Conservation (phyloP, 1,140 invertebrate genomes). For the Lepidurus packardi region DNA sequence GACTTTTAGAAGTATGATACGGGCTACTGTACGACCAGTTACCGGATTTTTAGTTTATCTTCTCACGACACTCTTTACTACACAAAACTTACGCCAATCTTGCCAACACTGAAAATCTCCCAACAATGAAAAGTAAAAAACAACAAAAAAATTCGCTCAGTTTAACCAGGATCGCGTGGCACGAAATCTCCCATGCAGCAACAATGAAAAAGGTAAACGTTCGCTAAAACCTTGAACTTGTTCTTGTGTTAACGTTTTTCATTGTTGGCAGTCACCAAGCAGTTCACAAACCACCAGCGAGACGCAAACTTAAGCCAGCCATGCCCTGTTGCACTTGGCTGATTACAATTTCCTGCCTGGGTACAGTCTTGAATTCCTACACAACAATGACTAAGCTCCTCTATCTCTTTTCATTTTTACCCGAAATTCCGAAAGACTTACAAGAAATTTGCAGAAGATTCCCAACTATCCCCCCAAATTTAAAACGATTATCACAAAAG, state of each 20-base stretch:
- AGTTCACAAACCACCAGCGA: background rate
- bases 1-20: background rate
- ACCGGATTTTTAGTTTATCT: background rate
- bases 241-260: background rate
- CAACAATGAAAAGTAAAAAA: too few relatives aligned
- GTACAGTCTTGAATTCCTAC: background rate
- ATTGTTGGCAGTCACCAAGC: slow-evolving; percentile 1
- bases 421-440: too few relatives aligned
- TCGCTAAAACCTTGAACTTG: slow-evolving; percentile 11
- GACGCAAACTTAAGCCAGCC: background rate
- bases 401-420: too few relatives aligned
- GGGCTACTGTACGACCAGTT: background rate
- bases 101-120: too few relatives aligned
- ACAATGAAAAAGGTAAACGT: background rate
- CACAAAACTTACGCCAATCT: too few relatives aligned
- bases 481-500: background rate
- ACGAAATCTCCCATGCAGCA: background rate
- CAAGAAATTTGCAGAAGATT: too few relatives aligned
- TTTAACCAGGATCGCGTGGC: background rate
- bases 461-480: too few relatives aligned
- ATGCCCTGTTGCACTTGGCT: slow-evolving; percentile 12
- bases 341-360: background rate
- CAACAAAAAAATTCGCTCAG: background rate
- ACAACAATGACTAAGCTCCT: too few relatives aligned
- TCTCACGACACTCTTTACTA: background rate